Evolutionary conservation across 2,888 invertebrate genomes (phyloP), one percentile per base, ranked within the genome.

Genomic region (Aethes cnicana): DNA sequence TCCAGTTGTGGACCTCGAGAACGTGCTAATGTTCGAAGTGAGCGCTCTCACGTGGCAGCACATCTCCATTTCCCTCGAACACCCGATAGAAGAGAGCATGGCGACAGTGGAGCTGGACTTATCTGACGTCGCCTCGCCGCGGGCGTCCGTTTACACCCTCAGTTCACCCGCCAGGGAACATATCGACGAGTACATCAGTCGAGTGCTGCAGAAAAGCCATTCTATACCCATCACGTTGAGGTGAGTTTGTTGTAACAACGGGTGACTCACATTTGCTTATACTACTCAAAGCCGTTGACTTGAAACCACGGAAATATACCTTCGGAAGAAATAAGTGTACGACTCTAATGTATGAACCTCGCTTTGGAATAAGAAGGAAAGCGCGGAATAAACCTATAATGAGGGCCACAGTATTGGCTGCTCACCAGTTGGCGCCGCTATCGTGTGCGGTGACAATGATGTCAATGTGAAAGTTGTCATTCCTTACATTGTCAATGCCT

Each of bases 191-290:
- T 86, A 89, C 63, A 78, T 90, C 67, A 87, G 88, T 59, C 33
- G 79, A 55, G 80, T 97, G 39, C 91, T 97, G 57, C 97, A 97
- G 78, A 94, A 95, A 72, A 96, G 95, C 65, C 92, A 97, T 67
- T 98, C 97, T n/a, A 96, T 98, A 76, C 98, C 98, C 1, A 92
- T 98, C 44, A 97, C 97, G 4, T 92, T 98, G 84, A 92, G 98
- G 70, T 94, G 94, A 18, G 37, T 17, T 16, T 50, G n/a, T 20
- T n/a, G 91, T 5, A 17, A 21, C 3, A 9, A n/a, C 11, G n/a
- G 9, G 2, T 4, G 6, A 23, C 23, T 4, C 6, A 23, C n/a
- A n/a, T n/a, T n/a, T n/a, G n/a, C n/a, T n/a, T n/a, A n/a, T n/a
- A n/a, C n/a, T n/a, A n/a, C n/a, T n/a, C n/a, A n/a, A n/a, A n/a